Evolutionary conservation across 2,888 invertebrate species (phyloP).

Genomic region (Drosophila lacicola): DNA sequence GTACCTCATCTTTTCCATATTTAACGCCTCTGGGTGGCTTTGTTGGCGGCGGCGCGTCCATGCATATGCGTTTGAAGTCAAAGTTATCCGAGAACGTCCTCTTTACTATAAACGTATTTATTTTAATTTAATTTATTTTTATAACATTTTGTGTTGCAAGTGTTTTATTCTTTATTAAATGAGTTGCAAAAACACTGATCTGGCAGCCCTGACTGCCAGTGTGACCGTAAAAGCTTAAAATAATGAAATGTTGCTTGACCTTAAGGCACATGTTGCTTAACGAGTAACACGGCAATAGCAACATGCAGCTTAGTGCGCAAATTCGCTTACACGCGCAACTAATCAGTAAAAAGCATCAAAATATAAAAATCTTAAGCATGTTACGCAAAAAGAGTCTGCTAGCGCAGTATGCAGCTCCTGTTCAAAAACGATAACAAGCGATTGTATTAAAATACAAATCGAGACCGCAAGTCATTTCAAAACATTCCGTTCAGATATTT

Average conservation of each 20-base stretch:
- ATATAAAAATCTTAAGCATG: neutral
- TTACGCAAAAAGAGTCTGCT: no score
- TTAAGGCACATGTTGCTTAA: neutral
- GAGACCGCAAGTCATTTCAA: neutral
- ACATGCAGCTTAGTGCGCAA: conserved; percentile 17
- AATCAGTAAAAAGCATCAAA: neutral
- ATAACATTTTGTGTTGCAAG: conserved; percentile 46
- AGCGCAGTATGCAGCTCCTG: no score
- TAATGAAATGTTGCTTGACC: neutral
- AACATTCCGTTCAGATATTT: neutral
- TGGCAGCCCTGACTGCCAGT: conserved; percentile 32
- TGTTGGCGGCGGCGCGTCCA: conserved; percentile 90
- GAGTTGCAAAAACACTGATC: conserved; percentile 23
- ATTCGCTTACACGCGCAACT: neutral
- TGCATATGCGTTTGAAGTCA: conserved; percentile 70
- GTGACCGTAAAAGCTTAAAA: conserved; percentile 20
- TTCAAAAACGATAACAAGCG: no score
- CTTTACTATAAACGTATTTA: conserved; percentile 30
- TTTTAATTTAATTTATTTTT: conserved; percentile 12
- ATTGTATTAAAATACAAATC: no score
- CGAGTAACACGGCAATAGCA: neutral
- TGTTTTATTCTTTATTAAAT: conserved; percentile 41
- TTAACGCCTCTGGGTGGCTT: conserved; percentile 95
- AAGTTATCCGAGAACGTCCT: conserved; percentile 46
- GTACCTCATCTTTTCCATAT: conserved; percentile 93